A percentile compares a stretch with the other conserved stretches of the same genome.
Conservation (phyloP, 2,797 vertebrate species). For the Tokudaia tokunoshimensis region DNA sequence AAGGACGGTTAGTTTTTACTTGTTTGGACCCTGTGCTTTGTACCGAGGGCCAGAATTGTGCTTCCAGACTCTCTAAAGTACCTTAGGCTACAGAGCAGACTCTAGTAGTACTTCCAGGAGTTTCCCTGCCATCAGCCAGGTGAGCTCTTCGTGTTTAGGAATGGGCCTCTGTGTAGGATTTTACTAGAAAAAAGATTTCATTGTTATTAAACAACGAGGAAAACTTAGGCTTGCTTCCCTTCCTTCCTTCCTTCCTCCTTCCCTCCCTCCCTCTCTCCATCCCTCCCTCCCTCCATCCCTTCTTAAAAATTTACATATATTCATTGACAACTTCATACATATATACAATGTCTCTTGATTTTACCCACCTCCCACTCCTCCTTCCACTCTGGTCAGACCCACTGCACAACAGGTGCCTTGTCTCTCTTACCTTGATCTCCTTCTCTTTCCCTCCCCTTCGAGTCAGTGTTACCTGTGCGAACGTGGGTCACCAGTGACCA, state of each 20-base stretch:
- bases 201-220: background rate
- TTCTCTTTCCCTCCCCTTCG: background rate
- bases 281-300: background rate
- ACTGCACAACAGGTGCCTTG: background rate
- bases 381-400: background rate
- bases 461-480: background rate
- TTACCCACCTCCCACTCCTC: background rate
- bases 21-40: background rate
- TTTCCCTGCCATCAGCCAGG: background rate
- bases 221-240: background rate
- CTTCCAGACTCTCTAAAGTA: background rate
- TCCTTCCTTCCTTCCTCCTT: too few species aligned
- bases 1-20: background rate
- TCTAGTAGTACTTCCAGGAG: background rate
- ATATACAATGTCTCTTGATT: background rate
- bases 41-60: background rate
- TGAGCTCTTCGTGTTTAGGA: constrained; percentile 19
- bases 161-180: background rate
- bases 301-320: background rate
- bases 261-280: background rate
- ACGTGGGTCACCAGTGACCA: background rate
- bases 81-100: background rate
- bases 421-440: background rate
- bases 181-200: constrained; percentile 37
- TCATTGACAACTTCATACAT: background rate